A percentile compares a stretch with the other conserved stretches of the same genome.
Evolutionary conservation across 2,113 vertebrate species (phyloP).

Genomic region (Laterallus jamaicensis): DNA sequence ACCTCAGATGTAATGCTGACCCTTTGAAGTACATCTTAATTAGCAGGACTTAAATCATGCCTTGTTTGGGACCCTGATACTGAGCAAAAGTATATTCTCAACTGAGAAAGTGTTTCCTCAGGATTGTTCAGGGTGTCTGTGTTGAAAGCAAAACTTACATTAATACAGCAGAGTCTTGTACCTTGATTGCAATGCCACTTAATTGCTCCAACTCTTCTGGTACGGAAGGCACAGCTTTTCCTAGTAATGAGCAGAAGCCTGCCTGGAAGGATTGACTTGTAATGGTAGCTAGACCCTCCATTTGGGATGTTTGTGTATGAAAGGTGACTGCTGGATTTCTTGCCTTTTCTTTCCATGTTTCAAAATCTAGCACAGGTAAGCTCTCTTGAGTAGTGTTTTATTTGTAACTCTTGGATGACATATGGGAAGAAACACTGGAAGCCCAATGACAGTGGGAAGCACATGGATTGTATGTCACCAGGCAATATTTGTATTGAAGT

Average conservation of each 20-base stretch:
- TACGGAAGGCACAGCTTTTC: background rate
- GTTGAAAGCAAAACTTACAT: background rate
- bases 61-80: background rate
- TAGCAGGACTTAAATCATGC: background rate
- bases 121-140: background rate
- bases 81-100: background rate
- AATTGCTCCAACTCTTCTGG: background rate
- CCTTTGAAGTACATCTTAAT: background rate
- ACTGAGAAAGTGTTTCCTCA: background rate
- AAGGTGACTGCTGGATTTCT: background rate
- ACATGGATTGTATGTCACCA: background rate
- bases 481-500: background rate
- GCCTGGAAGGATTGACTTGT: background rate
- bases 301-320: background rate
- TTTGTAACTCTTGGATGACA: background rate
- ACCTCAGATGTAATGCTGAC: background rate
- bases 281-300: background rate
- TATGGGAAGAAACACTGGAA: background rate
- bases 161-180: background rate
- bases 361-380: background rate
- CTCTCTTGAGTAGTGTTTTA: background rate
- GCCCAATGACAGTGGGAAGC: background rate
- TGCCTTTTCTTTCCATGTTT: background rate
- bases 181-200: background rate
- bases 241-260: background rate